Evolutionary conservation across 2,113 vertebrate genomes (phyloP).

Genomic region (Sebastes schlegelii): DNA sequence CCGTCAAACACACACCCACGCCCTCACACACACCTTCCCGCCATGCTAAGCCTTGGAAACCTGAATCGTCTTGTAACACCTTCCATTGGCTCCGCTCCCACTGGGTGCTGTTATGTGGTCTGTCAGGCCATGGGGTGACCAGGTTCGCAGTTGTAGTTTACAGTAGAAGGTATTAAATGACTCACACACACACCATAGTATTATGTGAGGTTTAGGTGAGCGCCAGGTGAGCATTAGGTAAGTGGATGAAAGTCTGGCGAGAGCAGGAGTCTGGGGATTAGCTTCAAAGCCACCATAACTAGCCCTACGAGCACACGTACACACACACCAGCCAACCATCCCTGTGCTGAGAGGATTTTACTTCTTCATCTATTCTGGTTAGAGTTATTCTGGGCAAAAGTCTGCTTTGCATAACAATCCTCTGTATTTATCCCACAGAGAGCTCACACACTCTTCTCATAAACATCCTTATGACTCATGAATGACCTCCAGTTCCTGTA

Average conservation of each 20-base stretch:
- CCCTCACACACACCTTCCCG: slow-evolving; percentile 10
- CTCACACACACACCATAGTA: slow-evolving; percentile 39
- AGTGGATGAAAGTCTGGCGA: slow-evolving; percentile 65
- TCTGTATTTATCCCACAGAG: slow-evolving; percentile 37
- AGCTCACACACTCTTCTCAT: slow-evolving; percentile 20
- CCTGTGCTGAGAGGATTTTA: slow-evolving; percentile 53
- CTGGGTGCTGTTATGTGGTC: slow-evolving; percentile 51
- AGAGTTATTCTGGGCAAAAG: slow-evolving; percentile 59
- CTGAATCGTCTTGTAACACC: slow-evolving; percentile 9
- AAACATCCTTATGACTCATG: slow-evolving; percentile 58
- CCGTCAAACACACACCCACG: not conserved
- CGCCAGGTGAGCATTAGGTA: slow-evolving; percentile 62
- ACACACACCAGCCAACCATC: slow-evolving; percentile 5
- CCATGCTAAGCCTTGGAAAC: slow-evolving; percentile 31
- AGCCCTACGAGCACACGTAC: not conserved
- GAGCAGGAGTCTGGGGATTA: slow-evolving; percentile 61
- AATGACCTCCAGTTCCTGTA: slow-evolving; percentile 42
- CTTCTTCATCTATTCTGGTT: slow-evolving; percentile 53
- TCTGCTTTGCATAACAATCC: slow-evolving; percentile 59
- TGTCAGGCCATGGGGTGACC: slow-evolving; percentile 65
- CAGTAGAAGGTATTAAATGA: slow-evolving; percentile 48
- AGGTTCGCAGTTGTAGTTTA: slow-evolving; percentile 48
- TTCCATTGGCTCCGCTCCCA: slow-evolving; percentile 37
- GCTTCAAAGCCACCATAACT: slow-evolving; percentile 52
- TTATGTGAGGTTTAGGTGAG: slow-evolving; percentile 49